A percentile compares a stretch with the other conserved stretches of the same genome.
Evolutionary conservation across 2,888 invertebrate genomes (phyloP).

Genomic region (Zele albiditarsus): DNA sequence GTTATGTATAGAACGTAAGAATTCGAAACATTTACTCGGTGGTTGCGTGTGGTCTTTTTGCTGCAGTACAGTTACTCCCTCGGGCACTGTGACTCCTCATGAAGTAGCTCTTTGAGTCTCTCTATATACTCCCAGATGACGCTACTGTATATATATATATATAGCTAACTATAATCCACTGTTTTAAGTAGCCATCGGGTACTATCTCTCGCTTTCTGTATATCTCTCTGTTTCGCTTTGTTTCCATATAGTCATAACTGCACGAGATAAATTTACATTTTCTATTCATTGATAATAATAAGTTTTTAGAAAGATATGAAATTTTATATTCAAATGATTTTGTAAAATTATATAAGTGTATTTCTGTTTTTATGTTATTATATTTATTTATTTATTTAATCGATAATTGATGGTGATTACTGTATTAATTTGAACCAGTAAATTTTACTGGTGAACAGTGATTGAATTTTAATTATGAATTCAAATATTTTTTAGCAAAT

Average conservation of each 20-base stretch:
- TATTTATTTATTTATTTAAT: too few species aligned
- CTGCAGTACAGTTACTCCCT: neutral
- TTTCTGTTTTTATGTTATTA: too few species aligned
- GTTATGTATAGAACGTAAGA: slow-evolving; percentile 37
- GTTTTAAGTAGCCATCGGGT: neutral
- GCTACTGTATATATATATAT: neutral
- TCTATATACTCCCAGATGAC: neutral
- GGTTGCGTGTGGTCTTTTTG: slow-evolving; percentile 17
- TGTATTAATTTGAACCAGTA: too few species aligned
- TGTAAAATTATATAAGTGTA: too few species aligned
- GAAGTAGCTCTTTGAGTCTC: slow-evolving; percentile 19
- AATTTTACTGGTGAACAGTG: too few species aligned
- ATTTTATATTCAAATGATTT: neutral
- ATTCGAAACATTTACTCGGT: slow-evolving; percentile 44
- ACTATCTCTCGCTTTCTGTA: neutral
- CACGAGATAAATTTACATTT: neutral
- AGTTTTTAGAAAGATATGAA: neutral
- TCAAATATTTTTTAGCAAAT: too few species aligned
- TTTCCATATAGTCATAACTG: neutral
- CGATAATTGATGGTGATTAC: too few species aligned
- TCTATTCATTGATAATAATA: neutral
- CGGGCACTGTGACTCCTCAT: slow-evolving; percentile 7
- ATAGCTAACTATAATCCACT: slow-evolving; percentile 2
- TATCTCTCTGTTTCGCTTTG: neutral
- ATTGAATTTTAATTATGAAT: too few species aligned